A percentile compares a stretch with the other conserved stretches of the same genome.
These are phyloP conservation scores for Heliocidaris tuberculata DNA, from an alignment of 35 echinoderm and acorn worm genomes.

Conservation along the genomic window DNA sequence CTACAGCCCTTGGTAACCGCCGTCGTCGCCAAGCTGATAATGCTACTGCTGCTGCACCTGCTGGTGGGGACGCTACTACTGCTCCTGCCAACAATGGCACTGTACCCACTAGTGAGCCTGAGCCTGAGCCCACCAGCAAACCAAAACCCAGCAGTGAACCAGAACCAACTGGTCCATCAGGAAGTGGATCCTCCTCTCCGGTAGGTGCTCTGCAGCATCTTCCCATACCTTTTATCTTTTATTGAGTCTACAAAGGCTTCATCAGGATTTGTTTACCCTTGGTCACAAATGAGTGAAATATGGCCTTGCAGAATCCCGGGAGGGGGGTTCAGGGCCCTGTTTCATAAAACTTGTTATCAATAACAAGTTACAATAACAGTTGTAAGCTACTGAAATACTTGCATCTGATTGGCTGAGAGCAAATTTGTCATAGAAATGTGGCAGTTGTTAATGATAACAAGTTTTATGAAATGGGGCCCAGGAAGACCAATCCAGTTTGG, in stretches of 20 bases:
- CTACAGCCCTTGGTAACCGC: neutral
- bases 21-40: slow-evolving; percentile 48
- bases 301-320: too few relatives aligned
- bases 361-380: too few relatives aligned
- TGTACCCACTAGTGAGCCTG: neutral
- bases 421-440: too few relatives aligned
- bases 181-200: neutral
- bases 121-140: neutral
- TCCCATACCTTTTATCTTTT: neutral
- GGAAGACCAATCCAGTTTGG: too few relatives aligned
- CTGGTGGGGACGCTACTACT: too few relatives aligned
- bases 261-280: neutral
- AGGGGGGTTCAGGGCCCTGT: too few relatives aligned
- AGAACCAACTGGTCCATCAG: neutral
- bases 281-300: too few relatives aligned
- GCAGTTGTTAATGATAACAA: too few relatives aligned
- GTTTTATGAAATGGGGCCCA: too few relatives aligned
- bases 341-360: too few relatives aligned
- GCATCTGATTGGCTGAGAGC: too few relatives aligned
- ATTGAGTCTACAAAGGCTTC: neutral
- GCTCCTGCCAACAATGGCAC: neutral
- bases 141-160: neutral
- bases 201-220: neutral
- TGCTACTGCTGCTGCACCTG: neutral
- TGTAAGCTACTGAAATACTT: too few relatives aligned